Percentiles rank a stretch among this genome's conserved stretches.
Conservation (phyloP, 2,888 invertebrate species). For the Ferrisia virgata region DNA sequence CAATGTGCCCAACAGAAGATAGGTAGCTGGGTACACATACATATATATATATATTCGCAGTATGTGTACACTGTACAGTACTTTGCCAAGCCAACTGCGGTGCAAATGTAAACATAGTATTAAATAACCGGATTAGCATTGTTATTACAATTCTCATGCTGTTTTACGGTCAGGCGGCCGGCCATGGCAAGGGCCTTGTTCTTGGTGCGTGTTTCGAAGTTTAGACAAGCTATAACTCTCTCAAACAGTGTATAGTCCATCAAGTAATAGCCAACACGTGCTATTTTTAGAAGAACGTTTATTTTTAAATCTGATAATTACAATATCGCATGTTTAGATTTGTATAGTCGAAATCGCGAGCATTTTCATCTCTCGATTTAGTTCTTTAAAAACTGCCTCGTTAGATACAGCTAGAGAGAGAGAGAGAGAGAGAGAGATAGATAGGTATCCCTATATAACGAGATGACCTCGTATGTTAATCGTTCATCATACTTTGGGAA, state of each 20-base stretch:
- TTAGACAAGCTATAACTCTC: not conserved
- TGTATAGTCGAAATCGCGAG: not conserved
- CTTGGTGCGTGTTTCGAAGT: not conserved
- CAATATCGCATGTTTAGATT: not conserved
- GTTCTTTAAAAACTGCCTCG: no score
- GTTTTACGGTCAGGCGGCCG: not conserved
- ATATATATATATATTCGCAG: not conserved
- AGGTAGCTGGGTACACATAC: no score
- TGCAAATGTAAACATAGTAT: conserved; percentile 28
- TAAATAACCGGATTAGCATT: conserved; percentile 32
- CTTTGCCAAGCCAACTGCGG: not conserved
- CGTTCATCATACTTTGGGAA: not conserved
- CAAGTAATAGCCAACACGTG: not conserved
- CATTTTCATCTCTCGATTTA: no score
- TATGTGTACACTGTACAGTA: not conserved
- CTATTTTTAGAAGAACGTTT: conserved; percentile 31
- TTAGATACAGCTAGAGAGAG: no score
- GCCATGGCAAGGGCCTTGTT: no score
- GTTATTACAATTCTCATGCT: conserved; percentile 27
- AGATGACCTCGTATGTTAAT: conserved; percentile 14
- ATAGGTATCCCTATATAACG: no score
- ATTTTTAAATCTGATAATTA: conserved; percentile 18
- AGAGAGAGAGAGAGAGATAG: no score
- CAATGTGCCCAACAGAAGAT: no score
- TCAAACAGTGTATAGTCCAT: no score